Evolutionary conservation across 2,888 invertebrate species (phyloP), one percentile per base, ranked within the genome.

Genomic region (Agriopis aurantiaria): DNA sequence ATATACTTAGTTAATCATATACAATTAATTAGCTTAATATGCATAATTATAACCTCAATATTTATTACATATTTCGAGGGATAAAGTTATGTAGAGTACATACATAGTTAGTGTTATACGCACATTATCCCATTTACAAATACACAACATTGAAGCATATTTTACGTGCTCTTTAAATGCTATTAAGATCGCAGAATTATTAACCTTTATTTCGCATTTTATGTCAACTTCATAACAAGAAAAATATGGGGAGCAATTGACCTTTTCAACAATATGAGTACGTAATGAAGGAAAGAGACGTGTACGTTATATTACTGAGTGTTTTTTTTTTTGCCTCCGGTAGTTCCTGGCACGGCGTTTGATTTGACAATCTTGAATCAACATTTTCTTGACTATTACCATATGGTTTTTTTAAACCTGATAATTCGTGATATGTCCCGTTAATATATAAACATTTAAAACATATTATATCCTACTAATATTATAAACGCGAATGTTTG

Each of bases 181-280:
- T 53, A 43, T 64, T 55, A 46, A 46, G 14, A 57, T 46, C 5
- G 49, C 33, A 33, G 52, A 51, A 55, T 49, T 57, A 62, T 49
- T 70, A 62, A 65, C 65, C 65, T 66, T 70, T 65, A 51, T 41
- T 52, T 14, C 8, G 17, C 53, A 33, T 59, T 57, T 65, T 61
- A 65, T 62, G 65, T 69, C 57, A 62, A 65, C 40, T 58, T 61
- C 46, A 17, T 61, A 52, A 52, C 41, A 52, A 64, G 63, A 67
- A 70, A 67, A 56, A 55, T 63, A 45, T 45, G 40, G 17, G 64
- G 45, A 59, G 67, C 43, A 64, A 45, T 65, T 77, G 74, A 76
- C 76, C 80, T 78, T 78, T 74, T 23, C 40, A 56, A 46, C 52
- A 65, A 68, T 67, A 70, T 58, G 68, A 65, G n/a, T 14, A 55